Percentiles rank a stretch among this genome's conserved stretches.
Evolutionary conservation across 2,888 invertebrate genomes (phyloP).

Genomic region (Nemapogon koenigi): DNA sequence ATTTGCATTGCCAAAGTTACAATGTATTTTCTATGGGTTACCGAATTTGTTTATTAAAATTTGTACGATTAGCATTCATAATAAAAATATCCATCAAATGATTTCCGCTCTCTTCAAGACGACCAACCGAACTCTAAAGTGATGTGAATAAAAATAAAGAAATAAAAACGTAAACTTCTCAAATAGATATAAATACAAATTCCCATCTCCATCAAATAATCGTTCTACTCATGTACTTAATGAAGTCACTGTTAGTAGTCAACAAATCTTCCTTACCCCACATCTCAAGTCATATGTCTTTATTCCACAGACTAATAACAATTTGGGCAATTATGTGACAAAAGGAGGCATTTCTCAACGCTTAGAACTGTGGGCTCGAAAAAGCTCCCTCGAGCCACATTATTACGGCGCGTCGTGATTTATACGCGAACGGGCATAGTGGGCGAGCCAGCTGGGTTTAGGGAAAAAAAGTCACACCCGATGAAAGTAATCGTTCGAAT

Average conservation of each 20-base stretch:
- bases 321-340: conserved; percentile 63
- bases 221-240: too few species aligned
- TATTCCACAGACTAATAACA: conserved; percentile 59
- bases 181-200: too few species aligned
- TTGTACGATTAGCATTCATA: too few species aligned
- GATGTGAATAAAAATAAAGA: too few species aligned
- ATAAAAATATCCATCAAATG: too few species aligned
- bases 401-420: conserved; percentile 31
- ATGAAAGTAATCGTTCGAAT: conserved; percentile 8
- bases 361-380: conserved; percentile 1
- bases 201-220: too few species aligned
- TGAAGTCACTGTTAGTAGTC: conserved; percentile 16
- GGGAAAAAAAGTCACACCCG: conserved; percentile 5
- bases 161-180: too few species aligned
- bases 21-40: too few species aligned
- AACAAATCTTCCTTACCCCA: conserved; percentile 23
- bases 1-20: too few species aligned
- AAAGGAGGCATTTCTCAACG: conserved; percentile 48
- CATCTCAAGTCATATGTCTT: conserved; percentile 53
- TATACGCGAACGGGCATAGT: conserved; percentile 4
- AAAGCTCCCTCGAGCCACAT: conserved; percentile 42
- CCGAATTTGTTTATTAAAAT: too few species aligned
- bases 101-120: too few species aligned
- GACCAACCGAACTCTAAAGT: too few species aligned
- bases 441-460: conserved; percentile 5